Conservation (phyloP, 2,888 invertebrate genomes). For the Synanthedon andrenaeformis region DNA sequence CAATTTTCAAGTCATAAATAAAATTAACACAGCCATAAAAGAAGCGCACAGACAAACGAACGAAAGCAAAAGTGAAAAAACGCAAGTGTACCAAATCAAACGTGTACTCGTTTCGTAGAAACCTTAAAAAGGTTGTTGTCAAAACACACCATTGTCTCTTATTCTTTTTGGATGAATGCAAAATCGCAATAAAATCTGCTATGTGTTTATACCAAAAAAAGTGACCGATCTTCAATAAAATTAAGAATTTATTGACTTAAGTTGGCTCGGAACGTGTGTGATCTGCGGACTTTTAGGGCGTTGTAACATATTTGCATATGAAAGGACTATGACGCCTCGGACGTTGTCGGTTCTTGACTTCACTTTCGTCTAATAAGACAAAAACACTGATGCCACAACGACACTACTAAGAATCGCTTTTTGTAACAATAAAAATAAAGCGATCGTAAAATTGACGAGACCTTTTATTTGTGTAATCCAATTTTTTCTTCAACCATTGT, state of each 20-base stretch:
- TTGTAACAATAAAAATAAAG: constrained; percentile 53
- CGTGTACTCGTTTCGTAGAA: neutral
- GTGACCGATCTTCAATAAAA: neutral
- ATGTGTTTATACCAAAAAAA: neutral
- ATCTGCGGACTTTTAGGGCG: constrained; percentile 35
- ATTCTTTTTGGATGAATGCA: neutral
- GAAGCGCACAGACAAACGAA: too few relatives aligned
- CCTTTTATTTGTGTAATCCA: constrained; percentile 36
- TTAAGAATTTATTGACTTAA: constrained; percentile 25
- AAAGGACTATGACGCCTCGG: constrained; percentile 44
- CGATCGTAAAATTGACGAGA: constrained; percentile 6
- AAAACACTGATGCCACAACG: constrained; percentile 30
- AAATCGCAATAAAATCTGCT: neutral
- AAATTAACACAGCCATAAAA: too few relatives aligned
- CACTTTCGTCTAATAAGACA: constrained; percentile 50
- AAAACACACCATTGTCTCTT: neutral
- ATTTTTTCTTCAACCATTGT: constrained; percentile 26
- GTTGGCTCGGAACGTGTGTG: constrained; percentile 44
- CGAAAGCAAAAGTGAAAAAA: constrained; percentile 10
- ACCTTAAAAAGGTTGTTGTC: constrained; percentile 1
- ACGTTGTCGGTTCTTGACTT: constrained; percentile 42
- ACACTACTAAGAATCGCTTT: constrained; percentile 42
- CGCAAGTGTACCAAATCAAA: neutral
- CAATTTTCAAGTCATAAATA: too few relatives aligned
- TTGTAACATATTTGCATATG: constrained; percentile 61